Evolutionary conservation across 2,113 vertebrate species (phyloP).

Genomic region (Calypte anna): DNA sequence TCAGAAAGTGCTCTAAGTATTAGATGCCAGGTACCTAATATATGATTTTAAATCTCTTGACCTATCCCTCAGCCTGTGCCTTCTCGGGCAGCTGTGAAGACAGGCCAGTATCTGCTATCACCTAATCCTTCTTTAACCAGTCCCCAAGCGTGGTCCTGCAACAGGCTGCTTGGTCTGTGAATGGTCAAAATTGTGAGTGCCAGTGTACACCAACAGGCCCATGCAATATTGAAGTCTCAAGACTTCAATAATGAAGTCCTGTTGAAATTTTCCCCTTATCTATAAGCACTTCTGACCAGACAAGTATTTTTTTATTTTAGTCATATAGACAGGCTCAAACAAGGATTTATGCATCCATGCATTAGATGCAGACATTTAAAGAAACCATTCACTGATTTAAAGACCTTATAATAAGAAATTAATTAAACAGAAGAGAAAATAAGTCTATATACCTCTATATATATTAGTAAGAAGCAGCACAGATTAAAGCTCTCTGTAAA

Average conservation of each 20-base stretch:
- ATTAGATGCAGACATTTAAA: not conserved
- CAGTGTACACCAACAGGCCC: not conserved
- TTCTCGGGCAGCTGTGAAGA: not conserved
- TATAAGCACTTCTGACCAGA: not conserved
- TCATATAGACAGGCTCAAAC: not conserved
- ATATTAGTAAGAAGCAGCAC: not conserved
- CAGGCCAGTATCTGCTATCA: too few species aligned
- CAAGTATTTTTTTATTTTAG: not conserved
- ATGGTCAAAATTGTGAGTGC: not conserved
- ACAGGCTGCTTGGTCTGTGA: not conserved
- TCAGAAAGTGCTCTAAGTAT: not conserved
- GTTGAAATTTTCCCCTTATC: fast-evolving
- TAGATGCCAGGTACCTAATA: not conserved
- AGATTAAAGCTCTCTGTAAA: not conserved
- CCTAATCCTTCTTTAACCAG: not conserved
- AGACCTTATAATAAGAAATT: not conserved
- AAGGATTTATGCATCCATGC: not conserved
- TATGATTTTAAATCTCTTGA: not conserved
- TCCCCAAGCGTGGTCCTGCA: not conserved
- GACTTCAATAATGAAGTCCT: not conserved
- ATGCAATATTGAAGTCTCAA: not conserved
- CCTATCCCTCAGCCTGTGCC: not conserved
- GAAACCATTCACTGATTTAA: not conserved
- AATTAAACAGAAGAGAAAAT: not conserved
- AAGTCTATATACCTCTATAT: not conserved